Evolutionary conservation across 30 jellyfish, hydroid and myxozoan genomes (phyloP), one percentile per base, ranked within the genome.

Genomic region (Pelagia noctiluca): DNA sequence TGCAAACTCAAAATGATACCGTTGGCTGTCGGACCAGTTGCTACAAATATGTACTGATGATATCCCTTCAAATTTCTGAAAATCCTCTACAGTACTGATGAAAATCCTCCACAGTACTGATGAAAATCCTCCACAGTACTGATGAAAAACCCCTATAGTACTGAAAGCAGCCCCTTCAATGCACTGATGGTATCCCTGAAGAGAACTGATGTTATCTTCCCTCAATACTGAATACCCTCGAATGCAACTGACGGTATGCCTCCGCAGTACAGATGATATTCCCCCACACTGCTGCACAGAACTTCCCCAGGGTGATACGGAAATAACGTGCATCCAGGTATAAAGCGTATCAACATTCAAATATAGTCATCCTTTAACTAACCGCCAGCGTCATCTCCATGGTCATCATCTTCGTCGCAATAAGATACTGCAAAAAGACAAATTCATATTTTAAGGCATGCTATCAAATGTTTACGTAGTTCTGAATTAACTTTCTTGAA

Each of bases 331-430:
- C 16, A 8, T 42, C 8, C 57, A 42, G 8, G 57, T 42, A 8
- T 5, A 42, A 5, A 16, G 57, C 57, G 16, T 16, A 42, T 5
- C 12, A 42, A 8, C 16, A 16, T 42, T 8, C 8, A 5, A 5
- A 42, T 42, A 8, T 42, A 42, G 16, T 5, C 57, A 8, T 42
- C 57, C 57, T 5, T 8, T 5, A 42, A 2, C 68, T 52, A 10
- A 52, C 68, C 68, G 21, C 68, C 68, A 23, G 61, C 89, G 18
- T 49, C 54, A 30, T 52, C 84, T 50, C 86, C 78, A 67, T 82
- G 79, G n/a, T 82, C 86, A 42, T 82, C 92, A 68, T 82, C 92
- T 82, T 82, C 85, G 3, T 82, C 92, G 80, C 85, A 82, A 25
- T 65, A 70, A 0, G 85, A 70, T 10, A 71, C 85, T 82, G 35